Evolutionary conservation across 2,888 invertebrate species (phyloP), one percentile per base, ranked within the genome.

Genomic region (Muscina levida): DNA sequence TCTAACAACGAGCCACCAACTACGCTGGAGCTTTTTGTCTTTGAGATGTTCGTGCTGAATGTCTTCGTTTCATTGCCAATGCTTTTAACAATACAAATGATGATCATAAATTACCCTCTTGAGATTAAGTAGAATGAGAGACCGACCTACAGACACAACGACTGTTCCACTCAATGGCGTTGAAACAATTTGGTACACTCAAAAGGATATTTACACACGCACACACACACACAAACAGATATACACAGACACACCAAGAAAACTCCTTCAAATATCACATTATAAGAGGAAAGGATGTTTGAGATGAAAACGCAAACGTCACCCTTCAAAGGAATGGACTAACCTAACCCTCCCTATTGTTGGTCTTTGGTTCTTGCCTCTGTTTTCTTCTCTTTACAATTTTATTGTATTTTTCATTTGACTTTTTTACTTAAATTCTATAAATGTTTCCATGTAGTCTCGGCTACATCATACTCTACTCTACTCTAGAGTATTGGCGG

Each of bases 21-120:
- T 15, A 37, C 39, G 39, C 1, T 13, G 15, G 17, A 31, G 26
- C 6, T 17, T 48, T 51, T n/a, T n/a, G n/a, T n/a, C n/a, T n/a
- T n/a, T 17, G 37, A 31, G 44, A 15, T 42, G 37, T 74, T 72
- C 59, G 26, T 74, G 66, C 42, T 74, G 73, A 70, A 72, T 57
- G 62, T 57, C 57, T 71, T 73, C 56, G 44, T 76, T 72, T 73
- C 72, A 72, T 77, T 83, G 79, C 72, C 76, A 82, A 83, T 83
- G 83, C 82, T 85, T 87, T 88, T 86, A 88, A 87, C 86, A 85
- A 87, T 86, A 88, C 87, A 87, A 88, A 88, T 88, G 87, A 88
- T 88, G 87, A 88, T 88, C 86, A 88, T 88, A 88, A 88, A 88
- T 88, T 88, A 88, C 86, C 86, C 88, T 88, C 88, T 88, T 83